Evolutionary conservation across 1,140 invertebrate genomes (phyloP).

Genomic region (Drosophila sucinea): DNA sequence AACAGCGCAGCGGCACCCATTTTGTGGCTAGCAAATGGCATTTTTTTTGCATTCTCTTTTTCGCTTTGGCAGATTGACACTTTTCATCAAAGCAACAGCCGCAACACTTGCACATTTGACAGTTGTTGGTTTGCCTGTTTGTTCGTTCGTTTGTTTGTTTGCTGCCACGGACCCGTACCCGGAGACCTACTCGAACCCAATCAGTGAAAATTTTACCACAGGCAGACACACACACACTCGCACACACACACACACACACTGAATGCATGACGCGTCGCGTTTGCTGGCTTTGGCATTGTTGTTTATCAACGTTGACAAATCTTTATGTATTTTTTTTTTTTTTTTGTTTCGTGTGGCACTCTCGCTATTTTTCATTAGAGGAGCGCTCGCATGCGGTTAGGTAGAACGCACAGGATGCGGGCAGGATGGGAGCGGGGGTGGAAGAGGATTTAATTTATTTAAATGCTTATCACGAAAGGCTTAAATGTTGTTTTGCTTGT

Average conservation of each 20-base stretch:
- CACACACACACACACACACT: conserved; percentile 12
- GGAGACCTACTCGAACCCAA: neutral
- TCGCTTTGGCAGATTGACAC: conserved; percentile 49
- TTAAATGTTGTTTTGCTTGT: conserved; percentile 79
- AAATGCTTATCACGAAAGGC: conserved; percentile 81
- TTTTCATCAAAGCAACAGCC: conserved; percentile 64
- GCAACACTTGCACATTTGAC: conserved; percentile 71
- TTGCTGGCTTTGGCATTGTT: conserved; percentile 64
- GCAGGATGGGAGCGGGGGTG: neutral
- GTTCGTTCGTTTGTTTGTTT: conserved; percentile 44
- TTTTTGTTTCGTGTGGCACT: conserved; percentile 55
- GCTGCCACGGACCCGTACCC: neutral
- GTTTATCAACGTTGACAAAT: conserved; percentile 80
- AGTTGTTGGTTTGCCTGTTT: conserved; percentile 23
- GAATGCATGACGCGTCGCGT: conserved; percentile 35
- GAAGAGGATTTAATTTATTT: conserved; percentile 74
- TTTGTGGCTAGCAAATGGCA: conserved; percentile 56
- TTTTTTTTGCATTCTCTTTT: conserved; percentile 29
- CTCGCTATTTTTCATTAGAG: conserved; percentile 76
- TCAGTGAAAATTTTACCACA: conserved; percentile 43
- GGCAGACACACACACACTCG: conserved; percentile 24
- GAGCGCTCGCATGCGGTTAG: conserved; percentile 62
- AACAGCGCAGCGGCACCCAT: conserved; percentile 48
- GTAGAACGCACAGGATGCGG: too few species aligned
- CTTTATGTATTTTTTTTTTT: conserved; percentile 68